Conservation (phyloP, 2,113 vertebrate genomes). For the Pelvicachromis taeniatus region DNA sequence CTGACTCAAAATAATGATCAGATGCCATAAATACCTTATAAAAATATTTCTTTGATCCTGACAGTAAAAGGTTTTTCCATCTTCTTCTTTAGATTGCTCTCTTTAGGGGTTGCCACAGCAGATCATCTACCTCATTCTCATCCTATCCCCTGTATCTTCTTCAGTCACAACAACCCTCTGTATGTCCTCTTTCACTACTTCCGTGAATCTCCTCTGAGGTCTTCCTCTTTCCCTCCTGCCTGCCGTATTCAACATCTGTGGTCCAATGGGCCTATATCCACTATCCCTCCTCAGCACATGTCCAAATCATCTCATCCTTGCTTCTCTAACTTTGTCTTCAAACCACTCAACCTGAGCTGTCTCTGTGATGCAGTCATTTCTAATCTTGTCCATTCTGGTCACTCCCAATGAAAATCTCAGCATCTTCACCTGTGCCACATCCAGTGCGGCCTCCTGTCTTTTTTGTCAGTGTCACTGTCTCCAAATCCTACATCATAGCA, state of each 20-base stretch:
- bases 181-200: not conserved
- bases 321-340: not conserved
- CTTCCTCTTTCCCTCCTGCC: not conserved
- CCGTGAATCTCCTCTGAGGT: not conserved
- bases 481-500: not conserved
- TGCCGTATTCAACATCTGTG: not conserved
- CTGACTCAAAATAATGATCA: no score
- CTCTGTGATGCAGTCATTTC: no score
- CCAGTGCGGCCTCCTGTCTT: no score
- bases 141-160: not conserved
- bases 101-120: not conserved
- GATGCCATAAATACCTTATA: no score
- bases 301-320: not conserved
- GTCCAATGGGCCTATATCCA: not conserved
- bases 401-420: no score
- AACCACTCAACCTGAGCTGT: not conserved
- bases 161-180: not conserved
- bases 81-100: not conserved
- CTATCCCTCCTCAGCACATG: not conserved
- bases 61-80: no score
- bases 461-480: not conserved
- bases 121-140: not conserved
- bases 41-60: no score
- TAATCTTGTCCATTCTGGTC: no score
- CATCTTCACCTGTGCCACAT: no score